Percentiles rank a stretch among this genome's conserved stretches.
phyloP scores from a whole-genome alignment of 2,797 vertebrate species.

The Falco cherrug region DNA sequence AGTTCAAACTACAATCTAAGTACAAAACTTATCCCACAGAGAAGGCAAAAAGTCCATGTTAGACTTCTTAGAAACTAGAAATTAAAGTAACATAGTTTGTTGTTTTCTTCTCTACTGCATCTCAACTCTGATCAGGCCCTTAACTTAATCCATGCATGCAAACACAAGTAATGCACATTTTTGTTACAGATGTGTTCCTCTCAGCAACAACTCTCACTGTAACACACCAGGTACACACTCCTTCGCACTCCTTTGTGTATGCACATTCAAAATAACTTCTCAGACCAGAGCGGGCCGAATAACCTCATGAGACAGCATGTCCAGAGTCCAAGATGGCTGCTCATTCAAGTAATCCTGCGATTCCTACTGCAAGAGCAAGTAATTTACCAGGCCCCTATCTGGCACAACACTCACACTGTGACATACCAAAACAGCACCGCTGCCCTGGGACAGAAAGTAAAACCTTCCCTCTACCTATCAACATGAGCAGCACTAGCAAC shows the following conservation, averaged over 20 bases:
- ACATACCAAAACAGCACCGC: not conserved
- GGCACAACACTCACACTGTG: not conserved
- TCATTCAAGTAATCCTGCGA: not conserved
- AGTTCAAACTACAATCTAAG: not conserved
- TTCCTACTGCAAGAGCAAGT: not conserved
- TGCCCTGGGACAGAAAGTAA: not conserved
- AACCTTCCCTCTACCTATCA: not conserved
- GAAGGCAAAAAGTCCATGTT: accelerated
- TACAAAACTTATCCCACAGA: not conserved
- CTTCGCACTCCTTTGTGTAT: not conserved
- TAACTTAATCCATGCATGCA: accelerated
- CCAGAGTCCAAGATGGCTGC: not conserved
- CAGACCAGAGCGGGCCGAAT: not conserved
- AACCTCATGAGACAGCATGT: not conserved
- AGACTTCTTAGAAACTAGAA: not conserved
- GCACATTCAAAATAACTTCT: not conserved
- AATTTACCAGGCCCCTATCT: too few species aligned
- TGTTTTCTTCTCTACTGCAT: not conserved
- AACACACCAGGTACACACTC: not conserved
- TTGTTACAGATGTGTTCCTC: not conserved
- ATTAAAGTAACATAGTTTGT: not conserved
- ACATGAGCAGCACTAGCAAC: not conserved
- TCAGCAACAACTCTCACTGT: not conserved
- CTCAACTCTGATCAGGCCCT: not conserved
- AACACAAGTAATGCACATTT: not conserved